Conservation (phyloP, 1,140 invertebrate species). For the Cephus cinctus region DNA sequence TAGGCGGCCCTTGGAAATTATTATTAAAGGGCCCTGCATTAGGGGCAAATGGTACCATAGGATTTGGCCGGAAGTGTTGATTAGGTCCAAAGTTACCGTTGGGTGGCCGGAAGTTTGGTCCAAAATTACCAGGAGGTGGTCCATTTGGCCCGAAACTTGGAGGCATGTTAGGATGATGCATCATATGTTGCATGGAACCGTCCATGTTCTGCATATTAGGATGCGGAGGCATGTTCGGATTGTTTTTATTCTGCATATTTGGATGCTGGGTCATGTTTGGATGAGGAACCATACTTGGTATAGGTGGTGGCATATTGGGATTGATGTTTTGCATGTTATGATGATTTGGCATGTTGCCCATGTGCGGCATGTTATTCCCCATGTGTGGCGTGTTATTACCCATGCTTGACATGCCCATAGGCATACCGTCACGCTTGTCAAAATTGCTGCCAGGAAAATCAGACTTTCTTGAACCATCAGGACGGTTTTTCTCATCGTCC, state of each 20-base stretch:
- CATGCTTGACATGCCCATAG: constrained; percentile 17
- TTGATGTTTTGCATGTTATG: constrained; percentile 48
- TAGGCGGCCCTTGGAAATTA: constrained; percentile 41
- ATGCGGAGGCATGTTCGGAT: constrained; percentile 17
- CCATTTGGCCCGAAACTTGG: constrained; percentile 39
- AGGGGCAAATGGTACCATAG: constrained; percentile 37
- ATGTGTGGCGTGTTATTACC: constrained; percentile 27
- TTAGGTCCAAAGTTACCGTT: constrained; percentile 46
- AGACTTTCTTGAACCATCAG: constrained; percentile 18
- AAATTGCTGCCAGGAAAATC: constrained; percentile 26
- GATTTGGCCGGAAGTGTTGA: constrained; percentile 40
- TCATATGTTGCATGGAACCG: constrained; percentile 32
- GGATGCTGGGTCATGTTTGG: constrained; percentile 33
- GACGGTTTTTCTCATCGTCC: constrained; percentile 33
- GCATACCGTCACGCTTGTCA: constrained; percentile 37
- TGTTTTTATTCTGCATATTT: constrained; percentile 32
- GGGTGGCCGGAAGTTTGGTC: constrained; percentile 41
- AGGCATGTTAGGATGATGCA: constrained; percentile 33
- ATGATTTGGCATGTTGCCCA: constrained; percentile 28
- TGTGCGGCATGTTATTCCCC: constrained; percentile 19
- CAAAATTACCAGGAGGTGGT: constrained; percentile 37
- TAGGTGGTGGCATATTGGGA: constrained; percentile 36
- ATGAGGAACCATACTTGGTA: constrained; percentile 31
- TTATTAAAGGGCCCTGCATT: constrained; percentile 34
- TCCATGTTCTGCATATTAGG: constrained; percentile 28